Conservation (phyloP, 2,797 vertebrate species). For the Spinibarbus caldwelli region DNA sequence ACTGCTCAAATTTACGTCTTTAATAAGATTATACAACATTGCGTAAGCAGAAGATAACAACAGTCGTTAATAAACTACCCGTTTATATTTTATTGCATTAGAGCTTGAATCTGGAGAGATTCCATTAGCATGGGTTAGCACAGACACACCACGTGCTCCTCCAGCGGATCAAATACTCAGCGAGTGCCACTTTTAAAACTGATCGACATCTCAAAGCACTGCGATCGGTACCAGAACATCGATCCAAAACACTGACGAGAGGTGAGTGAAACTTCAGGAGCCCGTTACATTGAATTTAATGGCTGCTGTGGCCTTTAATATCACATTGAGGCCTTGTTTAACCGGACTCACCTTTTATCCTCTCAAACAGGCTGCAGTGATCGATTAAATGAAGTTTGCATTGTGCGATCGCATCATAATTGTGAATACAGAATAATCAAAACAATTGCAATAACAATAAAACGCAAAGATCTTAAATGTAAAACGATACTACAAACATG, state of each 20-base stretch:
- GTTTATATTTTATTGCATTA: slow-evolving; percentile 7
- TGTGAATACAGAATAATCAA: not conserved
- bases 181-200: not conserved
- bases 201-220: not conserved
- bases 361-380: not conserved
- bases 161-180: not conserved
- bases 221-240: not conserved
- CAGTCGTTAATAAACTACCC: slow-evolving; percentile 33
- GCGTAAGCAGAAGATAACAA: slow-evolving; percentile 12
- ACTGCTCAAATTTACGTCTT: not conserved
- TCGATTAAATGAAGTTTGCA: not conserved
- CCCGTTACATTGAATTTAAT: not conserved
- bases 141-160: slow-evolving; percentile 27
- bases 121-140: slow-evolving; percentile 38
- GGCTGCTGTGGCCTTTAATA: not conserved
- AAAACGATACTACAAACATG: not conserved
- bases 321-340: not conserved
- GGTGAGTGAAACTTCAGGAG: not conserved
- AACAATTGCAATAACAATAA: not conserved
- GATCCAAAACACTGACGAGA: not conserved
- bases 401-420: not conserved
- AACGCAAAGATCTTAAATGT: not conserved
- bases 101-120: not conserved
- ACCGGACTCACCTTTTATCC: not conserved
- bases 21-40: not conserved